Evolutionary conservation across 2,113 vertebrate species (phyloP).

Genomic region (Gymnobelideus leadbeateri): DNA sequence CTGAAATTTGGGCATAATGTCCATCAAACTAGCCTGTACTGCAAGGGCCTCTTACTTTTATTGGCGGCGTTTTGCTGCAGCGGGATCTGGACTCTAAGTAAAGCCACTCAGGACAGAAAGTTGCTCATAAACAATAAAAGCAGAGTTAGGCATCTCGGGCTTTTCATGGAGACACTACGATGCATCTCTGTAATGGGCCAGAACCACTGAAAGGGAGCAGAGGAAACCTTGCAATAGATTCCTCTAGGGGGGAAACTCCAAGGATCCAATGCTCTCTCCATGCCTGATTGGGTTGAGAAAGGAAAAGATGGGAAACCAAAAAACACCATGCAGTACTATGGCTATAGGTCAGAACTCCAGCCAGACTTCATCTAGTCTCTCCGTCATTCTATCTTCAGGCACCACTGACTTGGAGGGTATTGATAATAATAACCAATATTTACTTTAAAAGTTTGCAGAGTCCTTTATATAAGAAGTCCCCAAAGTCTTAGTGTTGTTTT

Average conservation of each 20-base stretch:
- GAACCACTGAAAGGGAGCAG: neutral
- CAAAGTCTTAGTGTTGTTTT: neutral
- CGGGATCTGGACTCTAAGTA: constrained; percentile 76
- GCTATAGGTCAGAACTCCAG: neutral
- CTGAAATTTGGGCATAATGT: constrained; percentile 85
- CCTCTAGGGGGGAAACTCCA: neutral
- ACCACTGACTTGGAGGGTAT: neutral
- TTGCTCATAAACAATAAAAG: neutral
- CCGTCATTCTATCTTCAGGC: neutral
- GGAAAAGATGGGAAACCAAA: neutral
- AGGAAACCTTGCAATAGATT: neutral
- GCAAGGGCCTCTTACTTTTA: constrained; percentile 79
- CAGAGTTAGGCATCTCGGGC: neutral
- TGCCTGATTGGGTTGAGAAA: neutral
- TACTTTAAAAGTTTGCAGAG: neutral
- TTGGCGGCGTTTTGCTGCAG: constrained; percentile 74
- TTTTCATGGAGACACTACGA: neutral
- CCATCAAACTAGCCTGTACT: constrained; percentile 84
- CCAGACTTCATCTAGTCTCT: neutral
- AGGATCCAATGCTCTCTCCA: neutral
- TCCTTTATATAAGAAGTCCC: neutral
- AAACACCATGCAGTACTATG: neutral
- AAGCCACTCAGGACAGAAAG: constrained; percentile 45
- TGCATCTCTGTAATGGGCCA: neutral
- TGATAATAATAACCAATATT: neutral